Conservation (phyloP, 2,888 invertebrate species). For the Epistrophe eligans region DNA sequence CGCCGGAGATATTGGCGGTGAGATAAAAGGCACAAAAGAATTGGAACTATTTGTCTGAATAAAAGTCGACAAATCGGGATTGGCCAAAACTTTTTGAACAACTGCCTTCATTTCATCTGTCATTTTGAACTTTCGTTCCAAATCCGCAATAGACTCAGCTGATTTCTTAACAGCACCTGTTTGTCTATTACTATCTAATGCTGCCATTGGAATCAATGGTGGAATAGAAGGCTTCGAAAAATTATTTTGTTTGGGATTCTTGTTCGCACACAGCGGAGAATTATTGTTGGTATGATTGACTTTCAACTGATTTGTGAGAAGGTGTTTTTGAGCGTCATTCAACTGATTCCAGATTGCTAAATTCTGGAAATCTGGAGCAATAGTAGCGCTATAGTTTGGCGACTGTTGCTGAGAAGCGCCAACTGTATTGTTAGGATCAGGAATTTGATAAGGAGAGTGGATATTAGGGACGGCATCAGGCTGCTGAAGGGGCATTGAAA, state of each 20-base stretch:
- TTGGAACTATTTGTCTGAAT: conserved; percentile 82
- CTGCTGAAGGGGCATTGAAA: conserved; percentile 49
- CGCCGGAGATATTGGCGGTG: conserved; percentile 82
- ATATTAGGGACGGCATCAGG: conserved; percentile 34
- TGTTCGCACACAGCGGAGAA: conserved; percentile 55
- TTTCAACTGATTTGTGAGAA: conserved; percentile 65
- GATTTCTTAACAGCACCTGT: conserved; percentile 72
- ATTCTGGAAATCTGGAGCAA: conserved; percentile 80
- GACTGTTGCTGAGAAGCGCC: conserved; percentile 48
- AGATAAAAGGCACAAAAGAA: conserved; percentile 81
- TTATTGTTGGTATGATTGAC: conserved; percentile 62
- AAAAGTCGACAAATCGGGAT: conserved; percentile 82
- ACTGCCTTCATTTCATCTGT: conserved; percentile 83
- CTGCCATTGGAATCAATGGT: conserved; percentile 77
- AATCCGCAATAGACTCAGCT: conserved; percentile 79
- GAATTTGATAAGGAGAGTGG: conserved; percentile 61
- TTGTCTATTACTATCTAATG: conserved; percentile 49
- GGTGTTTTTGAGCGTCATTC: conserved; percentile 76
- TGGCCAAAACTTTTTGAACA: conserved; percentile 82
- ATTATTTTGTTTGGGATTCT: conserved; percentile 53
- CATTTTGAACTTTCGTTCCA: conserved; percentile 83
- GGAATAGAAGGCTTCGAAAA: conserved; percentile 79
- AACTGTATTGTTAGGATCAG: conserved; percentile 74
- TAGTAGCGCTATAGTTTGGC: conserved; percentile 47
- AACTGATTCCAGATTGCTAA: conserved; percentile 82